These are phyloP conservation scores for Pangasius larnaudii DNA, from an alignment of 2,797 vertebrate species.

Conservation along the genomic window DNA sequence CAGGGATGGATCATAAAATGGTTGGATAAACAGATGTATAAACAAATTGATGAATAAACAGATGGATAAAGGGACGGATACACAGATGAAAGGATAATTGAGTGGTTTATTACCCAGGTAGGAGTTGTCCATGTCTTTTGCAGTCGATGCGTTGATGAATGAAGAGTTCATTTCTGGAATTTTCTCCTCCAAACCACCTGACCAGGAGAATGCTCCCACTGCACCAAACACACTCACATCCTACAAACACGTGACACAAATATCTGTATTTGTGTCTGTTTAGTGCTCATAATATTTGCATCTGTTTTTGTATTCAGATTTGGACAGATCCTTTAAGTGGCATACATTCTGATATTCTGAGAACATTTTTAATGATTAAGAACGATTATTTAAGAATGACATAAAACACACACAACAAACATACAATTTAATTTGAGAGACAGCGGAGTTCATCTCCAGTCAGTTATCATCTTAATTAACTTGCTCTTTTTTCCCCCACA, in stretches of 20 bases:
- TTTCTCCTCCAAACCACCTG: conserved; percentile 57
- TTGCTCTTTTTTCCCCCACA: no score
- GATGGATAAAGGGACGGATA: not conserved
- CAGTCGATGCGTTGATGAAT: conserved; percentile 53
- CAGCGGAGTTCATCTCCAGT: no score
- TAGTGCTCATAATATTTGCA: no score
- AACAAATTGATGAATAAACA: not conserved
- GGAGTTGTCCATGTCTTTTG: conserved; percentile 52
- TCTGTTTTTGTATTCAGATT: not conserved
- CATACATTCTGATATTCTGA: not conserved
- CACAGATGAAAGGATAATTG: not conserved
- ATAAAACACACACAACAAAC: not conserved
- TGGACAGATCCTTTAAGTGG: not conserved
- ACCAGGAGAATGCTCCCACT: conserved; percentile 60
- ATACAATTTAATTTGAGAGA: no score
- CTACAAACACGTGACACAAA: conserved; percentile 13
- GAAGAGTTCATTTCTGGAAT: conserved; percentile 19
- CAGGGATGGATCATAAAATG: not conserved
- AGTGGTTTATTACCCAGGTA: conserved; percentile 55
- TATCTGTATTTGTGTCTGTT: no score
- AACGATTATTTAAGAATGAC: not conserved
- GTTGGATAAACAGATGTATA: not conserved
- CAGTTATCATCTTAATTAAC: no score
- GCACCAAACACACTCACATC: conserved; percentile 54
- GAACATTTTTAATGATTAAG: not conserved